A percentile compares a stretch with the other conserved stretches of the same genome.
Evolutionary conservation across 2,888 invertebrate genomes (phyloP).

Genomic region (Apamea anceps): DNA sequence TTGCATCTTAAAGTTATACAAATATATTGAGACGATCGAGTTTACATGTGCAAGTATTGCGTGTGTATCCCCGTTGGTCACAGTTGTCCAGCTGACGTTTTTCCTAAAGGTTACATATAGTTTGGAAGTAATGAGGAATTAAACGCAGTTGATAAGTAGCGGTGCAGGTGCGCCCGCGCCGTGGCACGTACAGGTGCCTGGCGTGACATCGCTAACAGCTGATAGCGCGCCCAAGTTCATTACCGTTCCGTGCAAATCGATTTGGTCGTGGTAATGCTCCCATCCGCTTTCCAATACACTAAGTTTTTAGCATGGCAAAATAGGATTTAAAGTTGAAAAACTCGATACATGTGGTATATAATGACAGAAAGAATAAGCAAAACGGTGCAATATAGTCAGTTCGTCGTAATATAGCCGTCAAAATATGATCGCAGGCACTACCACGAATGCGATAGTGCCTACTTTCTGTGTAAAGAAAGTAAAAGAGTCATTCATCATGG

Average conservation of each 20-base stretch:
- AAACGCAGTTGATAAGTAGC: slow-evolving; percentile 67
- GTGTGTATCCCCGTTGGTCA: slow-evolving; percentile 26
- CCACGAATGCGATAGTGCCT: slow-evolving; percentile 72
- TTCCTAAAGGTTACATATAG: slow-evolving; percentile 70
- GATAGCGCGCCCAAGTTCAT: slow-evolving; percentile 88
- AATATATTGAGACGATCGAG: not conserved
- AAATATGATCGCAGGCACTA: slow-evolving; percentile 52
- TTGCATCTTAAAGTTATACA: not conserved
- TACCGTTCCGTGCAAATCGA: slow-evolving; percentile 86
- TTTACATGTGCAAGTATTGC: slow-evolving; percentile 1
- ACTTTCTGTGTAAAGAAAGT: slow-evolving; percentile 87
- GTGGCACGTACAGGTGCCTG: slow-evolving; percentile 69
- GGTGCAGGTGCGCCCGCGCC: slow-evolving; percentile 67
- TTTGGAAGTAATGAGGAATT: slow-evolving; percentile 64
- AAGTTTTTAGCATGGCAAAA: slow-evolving; percentile 71
- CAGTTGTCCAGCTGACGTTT: slow-evolving; percentile 63
- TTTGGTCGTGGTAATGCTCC: slow-evolving; percentile 82
- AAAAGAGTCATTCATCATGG: slow-evolving; percentile 85
- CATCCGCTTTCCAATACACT: slow-evolving; percentile 80
- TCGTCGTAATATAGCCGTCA: slow-evolving; percentile 24
- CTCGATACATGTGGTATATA: not conserved
- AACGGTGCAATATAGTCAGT: not conserved
- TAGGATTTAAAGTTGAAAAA: slow-evolving; percentile 29
- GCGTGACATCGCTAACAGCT: slow-evolving; percentile 82
- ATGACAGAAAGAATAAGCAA: not conserved